Evolutionary conservation across 1,140 invertebrate genomes (phyloP), one percentile per base, ranked within the genome.

Genomic region (Orussus abietinus): DNA sequence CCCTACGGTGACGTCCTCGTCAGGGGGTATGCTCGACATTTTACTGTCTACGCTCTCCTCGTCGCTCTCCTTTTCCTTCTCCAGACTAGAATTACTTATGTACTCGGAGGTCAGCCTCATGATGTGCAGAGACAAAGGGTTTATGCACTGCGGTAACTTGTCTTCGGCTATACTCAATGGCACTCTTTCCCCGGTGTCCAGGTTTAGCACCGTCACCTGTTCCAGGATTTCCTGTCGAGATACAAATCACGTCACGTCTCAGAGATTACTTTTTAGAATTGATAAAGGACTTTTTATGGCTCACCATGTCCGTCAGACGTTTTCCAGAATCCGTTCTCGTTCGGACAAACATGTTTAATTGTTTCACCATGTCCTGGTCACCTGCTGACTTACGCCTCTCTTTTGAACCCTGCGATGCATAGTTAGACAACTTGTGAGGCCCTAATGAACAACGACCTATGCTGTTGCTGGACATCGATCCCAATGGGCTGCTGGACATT

Each of bases 61-160:
- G 57, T 92, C 89, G 1, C 87, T 90, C 50, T 84, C 79, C 48
- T 84, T 84, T 17, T 84, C 81, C 53, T 86, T 86, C 48, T 88
- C 84, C 48, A 85, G 73, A 50, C 80, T 80, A 14, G 85, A 78
- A 53, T 79, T 84, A 61, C 84, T 88, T 28, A 88, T 84, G 64
- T 91, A 92, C 72, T 92, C 88, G 0, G 90, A 90, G 0, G 92
- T 94, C 7, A 96, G 74, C 46, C 91, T 79, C 84, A 97, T 94
- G 57, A 98, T 95, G 64, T 97, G 94, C 34, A 97, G 71, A 11
- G 92, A 93, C 11, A 98, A 76, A 5, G 93, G 93, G 63, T 79
- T 78, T 54, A 94, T 86, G 66, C 90, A 91, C 59, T 90, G 84
- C 0, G 91, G 91, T 43, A 94, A 71, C 63, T 91, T 90, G 59